Percentiles rank a stretch among this genome's conserved stretches.
Conservation (phyloP, 23 tunicate genomes). For the Trididemnum miniatum region DNA sequence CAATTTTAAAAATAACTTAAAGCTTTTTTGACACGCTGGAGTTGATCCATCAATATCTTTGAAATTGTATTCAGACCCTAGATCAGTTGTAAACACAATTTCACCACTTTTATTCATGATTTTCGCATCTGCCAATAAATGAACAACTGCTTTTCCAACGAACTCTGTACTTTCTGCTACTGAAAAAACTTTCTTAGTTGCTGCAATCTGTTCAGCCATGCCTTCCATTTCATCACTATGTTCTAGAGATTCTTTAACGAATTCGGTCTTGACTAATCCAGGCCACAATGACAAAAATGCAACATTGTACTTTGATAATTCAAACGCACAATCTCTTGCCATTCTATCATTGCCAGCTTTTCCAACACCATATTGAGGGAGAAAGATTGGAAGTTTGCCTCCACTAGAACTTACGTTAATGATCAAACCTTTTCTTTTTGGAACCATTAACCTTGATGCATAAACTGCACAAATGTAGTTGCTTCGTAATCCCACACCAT, state of each 20-base stretch:
- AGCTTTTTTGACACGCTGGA: neutral
- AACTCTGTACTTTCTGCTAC: slow-evolving; percentile 35
- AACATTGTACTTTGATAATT: slow-evolving; percentile 54
- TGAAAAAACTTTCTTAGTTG: too few species aligned
- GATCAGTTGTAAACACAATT: slow-evolving; percentile 47
- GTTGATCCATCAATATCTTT: slow-evolving; percentile 50
- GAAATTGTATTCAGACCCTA: slow-evolving; percentile 36
- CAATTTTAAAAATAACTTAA: neutral
- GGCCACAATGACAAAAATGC: slow-evolving; percentile 90
- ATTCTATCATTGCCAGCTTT: slow-evolving; percentile 83
- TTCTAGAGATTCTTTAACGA: neutral
- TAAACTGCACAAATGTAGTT: slow-evolving; percentile 58
- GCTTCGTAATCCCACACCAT: slow-evolving; percentile 51
- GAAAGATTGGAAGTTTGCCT: slow-evolving; percentile 31
- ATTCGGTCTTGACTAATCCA: slow-evolving; percentile 82
- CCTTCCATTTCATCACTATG: neutral
- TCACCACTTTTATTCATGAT: slow-evolving; percentile 57
- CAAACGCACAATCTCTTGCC: slow-evolving; percentile 82
- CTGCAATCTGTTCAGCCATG: too few species aligned
- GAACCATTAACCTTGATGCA: slow-evolving; percentile 72
- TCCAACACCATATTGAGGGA: slow-evolving; percentile 66
- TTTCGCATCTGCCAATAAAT: slow-evolving; percentile 30
- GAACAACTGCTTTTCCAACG: slow-evolving; percentile 30
- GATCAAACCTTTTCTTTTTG: slow-evolving; percentile 56
- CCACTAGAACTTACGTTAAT: slow-evolving; percentile 72